Evolutionary conservation across 2,113 vertebrate genomes (phyloP).

Genomic region (Mixornis gularis): DNA sequence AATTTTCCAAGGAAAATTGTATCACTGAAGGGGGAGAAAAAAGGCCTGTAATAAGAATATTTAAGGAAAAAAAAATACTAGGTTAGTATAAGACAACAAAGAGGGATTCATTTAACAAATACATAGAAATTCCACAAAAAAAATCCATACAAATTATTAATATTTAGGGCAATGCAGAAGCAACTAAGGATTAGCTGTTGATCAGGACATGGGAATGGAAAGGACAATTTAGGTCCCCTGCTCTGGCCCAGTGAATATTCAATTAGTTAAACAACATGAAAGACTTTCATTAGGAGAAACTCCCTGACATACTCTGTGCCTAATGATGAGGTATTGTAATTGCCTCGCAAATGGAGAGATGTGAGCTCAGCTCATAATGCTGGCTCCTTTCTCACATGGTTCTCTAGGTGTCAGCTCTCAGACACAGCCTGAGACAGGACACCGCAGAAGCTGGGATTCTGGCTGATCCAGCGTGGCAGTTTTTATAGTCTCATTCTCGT

Average conservation of each 20-base stretch:
- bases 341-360: neutral
- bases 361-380: neutral
- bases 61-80: neutral
- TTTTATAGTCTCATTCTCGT: neutral
- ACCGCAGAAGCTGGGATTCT: fast-evolving
- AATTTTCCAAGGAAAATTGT: neutral
- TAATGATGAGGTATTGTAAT: neutral
- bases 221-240: neutral
- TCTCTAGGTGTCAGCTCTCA: neutral
- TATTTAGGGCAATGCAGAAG: neutral
- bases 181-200: neutral
- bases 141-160: neutral
- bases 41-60: neutral
- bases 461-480: neutral
- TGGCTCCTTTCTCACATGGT: neutral
- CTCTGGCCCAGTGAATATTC: neutral
- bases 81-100: neutral
- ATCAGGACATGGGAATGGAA: neutral
- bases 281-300: neutral
- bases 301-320: neutral
- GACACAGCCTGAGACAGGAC: neutral
- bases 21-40: neutral
- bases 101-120: neutral
- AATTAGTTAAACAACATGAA: neutral
- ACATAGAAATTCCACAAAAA: neutral